Base-by-base conservation (phyloP, 2,888 invertebrate genomes). In the Tholera decimalis region DNA sequence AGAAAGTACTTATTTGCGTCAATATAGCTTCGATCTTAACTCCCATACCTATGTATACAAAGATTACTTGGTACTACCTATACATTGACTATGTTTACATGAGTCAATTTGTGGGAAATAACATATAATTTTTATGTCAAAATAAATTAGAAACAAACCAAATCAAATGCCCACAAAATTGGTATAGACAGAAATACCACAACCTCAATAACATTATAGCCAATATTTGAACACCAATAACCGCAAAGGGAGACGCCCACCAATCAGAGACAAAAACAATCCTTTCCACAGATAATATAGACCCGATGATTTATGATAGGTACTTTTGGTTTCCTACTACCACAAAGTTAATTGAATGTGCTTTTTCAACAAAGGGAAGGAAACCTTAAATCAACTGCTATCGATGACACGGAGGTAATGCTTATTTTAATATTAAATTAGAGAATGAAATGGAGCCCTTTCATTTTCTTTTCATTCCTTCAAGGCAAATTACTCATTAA, bases 251-350 rank as follows among this genome's bases (percentile, higher is more conserved):
- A 39, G 26, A 71, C 71, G 66, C 63, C 66, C 63, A 71, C 80
- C 76, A 76, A 70, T 64, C 63, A 63, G 62, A 24, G 54, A 44
- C 58, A 54, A 60, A n/a, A 71, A 61, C 49, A 66, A 53, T 51
- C 46, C 54, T 62, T 50, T 73, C 22, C 50, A 56, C 15, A 67
- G 35, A 53, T 51, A 66, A 62, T 68, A 30, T 46, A 58, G 43
- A 51, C 54, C 44, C 76, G 28, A 55, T 66, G 65, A 77, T 77
- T 77, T 70, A 79, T 66, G 44, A n/a, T n/a, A n/a, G n/a, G 35
- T 46, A 62, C 57, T 51, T 60, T 61, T 15, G 26, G 73, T 66
- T 65, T 35, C 30, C 1, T 51, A 63, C 60, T 43, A 63, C 56
- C 58, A 55, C 33, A 44, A 56, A 73, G 51, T 64, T 59, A 49